These are phyloP conservation scores for Ceyx melanurus DNA, from an alignment of 2,113 vertebrate genomes.

Conservation along the genomic window DNA sequence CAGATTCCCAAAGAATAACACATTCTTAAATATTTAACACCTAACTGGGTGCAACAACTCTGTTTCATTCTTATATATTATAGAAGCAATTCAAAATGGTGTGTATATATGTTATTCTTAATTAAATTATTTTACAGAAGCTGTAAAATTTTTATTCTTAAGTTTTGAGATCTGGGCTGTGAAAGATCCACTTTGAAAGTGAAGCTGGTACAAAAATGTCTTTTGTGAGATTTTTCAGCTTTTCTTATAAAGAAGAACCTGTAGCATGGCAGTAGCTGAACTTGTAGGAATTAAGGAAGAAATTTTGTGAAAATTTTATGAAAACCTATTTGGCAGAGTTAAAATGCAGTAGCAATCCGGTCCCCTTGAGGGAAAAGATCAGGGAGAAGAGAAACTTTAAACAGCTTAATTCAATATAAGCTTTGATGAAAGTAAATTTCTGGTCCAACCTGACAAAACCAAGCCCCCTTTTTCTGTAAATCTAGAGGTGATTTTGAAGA, in stretches of 20 bases:
- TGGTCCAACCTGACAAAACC: neutral
- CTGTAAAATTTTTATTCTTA: neutral
- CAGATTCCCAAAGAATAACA: neutral
- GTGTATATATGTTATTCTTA: neutral
- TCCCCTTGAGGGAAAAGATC: neutral
- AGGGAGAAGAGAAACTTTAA: neutral
- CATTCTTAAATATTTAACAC: neutral
- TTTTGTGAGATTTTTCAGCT: neutral
- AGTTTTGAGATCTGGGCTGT: neutral
- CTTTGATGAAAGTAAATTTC: neutral
- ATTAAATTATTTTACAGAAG: slow-evolving; percentile 16
- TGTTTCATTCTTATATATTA: neutral
- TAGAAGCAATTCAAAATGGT: neutral
- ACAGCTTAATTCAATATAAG: neutral
- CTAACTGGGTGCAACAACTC: neutral
- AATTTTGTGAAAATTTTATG: neutral
- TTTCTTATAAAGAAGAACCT: neutral
- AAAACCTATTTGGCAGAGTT: neutral
- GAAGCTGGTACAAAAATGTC: neutral
- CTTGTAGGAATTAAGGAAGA: neutral
- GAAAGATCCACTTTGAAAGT: neutral
- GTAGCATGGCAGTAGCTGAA: neutral
- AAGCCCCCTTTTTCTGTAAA: neutral
- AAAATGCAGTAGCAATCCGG: neutral
- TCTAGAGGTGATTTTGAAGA: neutral